phyloP scores from a whole-genome alignment of 2,797 vertebrate species.

The Malacoctenus gilli region DNA sequence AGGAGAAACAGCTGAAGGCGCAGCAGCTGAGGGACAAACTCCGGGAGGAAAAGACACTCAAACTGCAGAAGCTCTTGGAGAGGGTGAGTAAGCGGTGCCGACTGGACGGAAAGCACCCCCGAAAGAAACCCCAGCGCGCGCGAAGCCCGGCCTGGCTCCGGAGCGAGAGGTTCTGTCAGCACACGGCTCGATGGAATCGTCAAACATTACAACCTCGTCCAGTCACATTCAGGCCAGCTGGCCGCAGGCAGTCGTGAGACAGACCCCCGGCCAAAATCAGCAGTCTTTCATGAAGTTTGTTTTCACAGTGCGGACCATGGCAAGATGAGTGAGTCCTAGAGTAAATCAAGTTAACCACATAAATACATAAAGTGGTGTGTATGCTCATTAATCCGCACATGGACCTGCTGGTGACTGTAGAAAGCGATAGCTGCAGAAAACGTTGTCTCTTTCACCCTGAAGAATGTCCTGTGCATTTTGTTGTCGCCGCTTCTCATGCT shows the following conservation, averaged over 20 bases:
- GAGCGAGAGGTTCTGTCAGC: slow-evolving; percentile 68
- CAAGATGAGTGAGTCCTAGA: slow-evolving; percentile 67
- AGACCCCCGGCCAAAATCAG: slow-evolving; percentile 68
- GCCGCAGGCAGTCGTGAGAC: slow-evolving; percentile 65
- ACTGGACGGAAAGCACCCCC: slow-evolving; percentile 51
- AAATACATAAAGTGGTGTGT: slow-evolving; percentile 67
- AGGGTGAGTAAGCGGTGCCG: slow-evolving; percentile 83
- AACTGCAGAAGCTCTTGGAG: slow-evolving; percentile 97
- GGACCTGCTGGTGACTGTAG: slow-evolving; percentile 26
- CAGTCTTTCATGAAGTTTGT: slow-evolving; percentile 76
- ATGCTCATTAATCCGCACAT: slow-evolving; percentile 58
- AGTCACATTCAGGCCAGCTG: slow-evolving; percentile 66
- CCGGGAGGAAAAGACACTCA: slow-evolving; percentile 94
- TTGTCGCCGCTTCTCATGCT: slow-evolving; percentile 11
- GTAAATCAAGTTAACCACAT: slow-evolving; percentile 74
- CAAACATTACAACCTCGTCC: slow-evolving; percentile 65
- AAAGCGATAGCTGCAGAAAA: slow-evolving; percentile 40
- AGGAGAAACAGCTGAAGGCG: slow-evolving; percentile 99
- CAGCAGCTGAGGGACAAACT: slow-evolving; percentile 97
- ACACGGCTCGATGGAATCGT: slow-evolving; percentile 68
- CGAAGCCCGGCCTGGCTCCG: slow-evolving; percentile 44
- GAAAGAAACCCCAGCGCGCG: slow-evolving; percentile 47
- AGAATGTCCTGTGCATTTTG: slow-evolving; percentile 18
- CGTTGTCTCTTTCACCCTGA: slow-evolving; percentile 33
- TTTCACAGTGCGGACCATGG: slow-evolving; percentile 67